Percentiles rank a stretch among this genome's conserved stretches.
Conservation (phyloP, 2,888 invertebrate species). For the Oscheius myriophilus region DNA sequence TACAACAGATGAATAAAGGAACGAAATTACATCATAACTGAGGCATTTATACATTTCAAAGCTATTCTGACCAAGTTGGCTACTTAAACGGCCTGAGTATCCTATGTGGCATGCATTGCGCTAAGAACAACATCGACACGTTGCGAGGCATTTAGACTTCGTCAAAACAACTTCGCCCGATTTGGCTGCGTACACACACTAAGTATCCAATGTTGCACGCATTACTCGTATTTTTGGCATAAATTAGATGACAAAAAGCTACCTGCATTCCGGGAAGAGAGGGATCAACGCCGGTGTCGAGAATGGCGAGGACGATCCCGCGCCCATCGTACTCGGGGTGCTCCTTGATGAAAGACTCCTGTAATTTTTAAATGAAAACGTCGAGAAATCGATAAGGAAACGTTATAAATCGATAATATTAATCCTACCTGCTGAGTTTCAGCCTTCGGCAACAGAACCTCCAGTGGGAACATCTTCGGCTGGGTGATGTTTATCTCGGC, state of each 20-base stretch:
- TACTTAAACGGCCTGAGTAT: too few species aligned
- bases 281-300: slow-evolving; percentile 97
- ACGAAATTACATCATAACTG: not conserved
- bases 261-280: slow-evolving; percentile 91
- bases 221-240: too few species aligned
- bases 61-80: too few species aligned
- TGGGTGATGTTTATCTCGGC: too few species aligned
- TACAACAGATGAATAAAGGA: slow-evolving; percentile 71
- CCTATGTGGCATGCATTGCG: too few species aligned
- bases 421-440: slow-evolving; percentile 31
- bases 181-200: too few species aligned
- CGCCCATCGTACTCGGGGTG: slow-evolving; percentile 80
- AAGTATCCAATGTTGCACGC: too few species aligned
- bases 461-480: slow-evolving; percentile 16
- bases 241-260: too few species aligned
- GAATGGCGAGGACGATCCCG: slow-evolving; percentile 89
- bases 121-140: too few species aligned
- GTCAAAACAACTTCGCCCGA: too few species aligned
- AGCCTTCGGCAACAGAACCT: slow-evolving; percentile 26
- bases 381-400: not conserved
- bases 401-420: not conserved
- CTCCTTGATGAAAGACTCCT: slow-evolving; percentile 56
- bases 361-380: slow-evolving; percentile 7
- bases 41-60: not conserved
- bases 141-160: too few species aligned